Percentiles rank a stretch among this genome's conserved stretches.
Evolutionary conservation across 2,888 invertebrate genomes (phyloP).

Genomic region (Hyposoter didymator): DNA sequence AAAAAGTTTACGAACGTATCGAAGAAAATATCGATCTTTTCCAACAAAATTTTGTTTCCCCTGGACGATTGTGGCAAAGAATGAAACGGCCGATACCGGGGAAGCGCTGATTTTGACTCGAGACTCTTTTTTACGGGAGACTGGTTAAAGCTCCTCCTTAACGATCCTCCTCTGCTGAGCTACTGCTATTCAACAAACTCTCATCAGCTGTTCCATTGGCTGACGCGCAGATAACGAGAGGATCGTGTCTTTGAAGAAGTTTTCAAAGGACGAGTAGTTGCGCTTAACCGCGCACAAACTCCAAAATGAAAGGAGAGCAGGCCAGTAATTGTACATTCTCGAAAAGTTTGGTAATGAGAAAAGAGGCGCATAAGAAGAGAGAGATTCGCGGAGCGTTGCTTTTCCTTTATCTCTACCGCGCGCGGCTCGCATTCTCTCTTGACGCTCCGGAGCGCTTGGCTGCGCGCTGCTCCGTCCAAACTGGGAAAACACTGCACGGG

Average conservation of each 20-base stretch:
- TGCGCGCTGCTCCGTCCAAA: neutral
- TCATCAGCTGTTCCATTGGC: slow-evolving; percentile 11
- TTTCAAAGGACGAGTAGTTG: neutral
- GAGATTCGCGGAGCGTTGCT: neutral
- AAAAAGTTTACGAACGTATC: too few species aligned
- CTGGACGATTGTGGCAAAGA: too few species aligned
- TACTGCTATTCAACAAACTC: neutral
- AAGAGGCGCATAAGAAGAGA: slow-evolving; percentile 41
- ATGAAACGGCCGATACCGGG: too few species aligned
- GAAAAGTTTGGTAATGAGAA: slow-evolving; percentile 58
- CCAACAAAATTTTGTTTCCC: too few species aligned
- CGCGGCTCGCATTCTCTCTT: neutral
- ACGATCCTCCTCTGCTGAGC: neutral
- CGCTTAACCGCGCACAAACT: neutral
- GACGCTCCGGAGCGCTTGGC: neutral
- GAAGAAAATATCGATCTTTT: too few species aligned
- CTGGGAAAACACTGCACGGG: too few species aligned
- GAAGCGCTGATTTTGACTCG: neutral
- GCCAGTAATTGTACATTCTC: slow-evolving; percentile 51
- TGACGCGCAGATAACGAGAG: slow-evolving; percentile 8
- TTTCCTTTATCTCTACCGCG: neutral
- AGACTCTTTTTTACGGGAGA: neutral
- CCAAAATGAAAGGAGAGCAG: slow-evolving; percentile 31
- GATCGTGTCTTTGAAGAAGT: slow-evolving; percentile 18
- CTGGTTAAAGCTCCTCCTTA: neutral